Evolutionary conservation across 2,888 invertebrate genomes (phyloP), one percentile per base, ranked within the genome.

Genomic region (Lasioglossum oenotherae): DNA sequence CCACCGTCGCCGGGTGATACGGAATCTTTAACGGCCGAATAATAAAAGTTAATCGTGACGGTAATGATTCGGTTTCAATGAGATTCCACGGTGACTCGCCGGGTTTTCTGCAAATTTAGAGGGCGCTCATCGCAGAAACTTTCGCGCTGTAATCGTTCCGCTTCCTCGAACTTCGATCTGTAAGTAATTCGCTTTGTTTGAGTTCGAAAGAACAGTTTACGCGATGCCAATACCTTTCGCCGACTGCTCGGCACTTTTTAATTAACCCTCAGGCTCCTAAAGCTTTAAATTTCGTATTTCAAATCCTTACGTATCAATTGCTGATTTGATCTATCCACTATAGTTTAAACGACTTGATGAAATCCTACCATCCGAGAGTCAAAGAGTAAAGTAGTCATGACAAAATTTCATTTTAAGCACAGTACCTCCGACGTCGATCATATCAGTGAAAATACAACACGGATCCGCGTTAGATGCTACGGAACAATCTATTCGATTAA

Each of bases 11-110:
- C 38, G 69, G 38, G 14, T 64, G 84, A 60, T 84, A 82, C 67
- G 74, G 69, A 77, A 74, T 77, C n/a, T 77, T 77, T 74, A 74
- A 69, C 41, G 72, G 69, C 38, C 23, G 67, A 46, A 72, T 82
- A 74, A 74, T 82, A 82, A 74, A 82, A 74, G 77, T 44, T 82
- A 74, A 74, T 78, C 77, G 57, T 23, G 53, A 10, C 71, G 41
- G n/a, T 71, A 71, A 71, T 71, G 71, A n/a, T 41, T n/a, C 23
- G 14, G 41, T n/a, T 41, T 8, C 38, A 71, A 71, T 41, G 23
- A 38, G 38, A 41, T 71, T 41, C n/a, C 5, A n/a, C 41, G 14
- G 71, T n/a, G 71, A 71, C n/a, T 38, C 71, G 23, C n/a, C 8
- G 38, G 3, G 31, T 41, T n/a, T 14, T 41, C 41, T 2, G n/a